Percentiles rank a stretch among this genome's conserved stretches.
Conservation (phyloP, 2,888 invertebrate genomes). For the Homarus gammarus region DNA sequence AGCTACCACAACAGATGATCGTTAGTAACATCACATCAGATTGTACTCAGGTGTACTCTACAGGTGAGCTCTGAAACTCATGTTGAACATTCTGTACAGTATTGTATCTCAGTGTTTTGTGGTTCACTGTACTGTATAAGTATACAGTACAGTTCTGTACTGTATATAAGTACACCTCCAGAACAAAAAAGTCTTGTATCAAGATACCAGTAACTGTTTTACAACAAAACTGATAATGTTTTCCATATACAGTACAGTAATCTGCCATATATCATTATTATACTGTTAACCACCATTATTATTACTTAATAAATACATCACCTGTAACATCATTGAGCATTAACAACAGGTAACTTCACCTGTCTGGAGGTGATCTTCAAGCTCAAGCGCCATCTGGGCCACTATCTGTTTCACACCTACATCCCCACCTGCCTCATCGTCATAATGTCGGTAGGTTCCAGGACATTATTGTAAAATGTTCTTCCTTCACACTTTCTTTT, state of each 20-base stretch:
- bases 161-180: too few species aligned
- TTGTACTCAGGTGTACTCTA: constrained; percentile 94
- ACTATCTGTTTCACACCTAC: constrained; percentile 95
- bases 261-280: too few species aligned
- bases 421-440: constrained; percentile 96
- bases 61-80: constrained; percentile 82
- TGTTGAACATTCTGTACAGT: background rate
- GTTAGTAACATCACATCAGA: constrained; percentile 93
- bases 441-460: constrained; percentile 69
- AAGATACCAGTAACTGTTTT: too few species aligned
- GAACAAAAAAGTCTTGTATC: too few species aligned
- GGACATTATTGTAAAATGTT: too few species aligned
- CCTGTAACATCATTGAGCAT: background rate
- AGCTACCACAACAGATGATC: constrained; percentile 91
- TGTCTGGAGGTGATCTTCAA: constrained; percentile 94
- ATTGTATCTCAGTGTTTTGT: too few species aligned
- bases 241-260: too few species aligned
- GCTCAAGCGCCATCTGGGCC: constrained; percentile 91
- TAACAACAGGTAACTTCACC: constrained; percentile 89
- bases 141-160: background rate
- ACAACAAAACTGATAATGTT: too few species aligned
- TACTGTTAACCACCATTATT: too few species aligned
- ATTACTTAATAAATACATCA: too few species aligned
- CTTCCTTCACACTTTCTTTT: too few species aligned
- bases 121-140: background rate